A percentile compares a stretch with the other conserved stretches of the same genome.
Evolutionary conservation across 2,797 vertebrate genomes (phyloP).

Genomic region (Chloroceryle amazona): DNA sequence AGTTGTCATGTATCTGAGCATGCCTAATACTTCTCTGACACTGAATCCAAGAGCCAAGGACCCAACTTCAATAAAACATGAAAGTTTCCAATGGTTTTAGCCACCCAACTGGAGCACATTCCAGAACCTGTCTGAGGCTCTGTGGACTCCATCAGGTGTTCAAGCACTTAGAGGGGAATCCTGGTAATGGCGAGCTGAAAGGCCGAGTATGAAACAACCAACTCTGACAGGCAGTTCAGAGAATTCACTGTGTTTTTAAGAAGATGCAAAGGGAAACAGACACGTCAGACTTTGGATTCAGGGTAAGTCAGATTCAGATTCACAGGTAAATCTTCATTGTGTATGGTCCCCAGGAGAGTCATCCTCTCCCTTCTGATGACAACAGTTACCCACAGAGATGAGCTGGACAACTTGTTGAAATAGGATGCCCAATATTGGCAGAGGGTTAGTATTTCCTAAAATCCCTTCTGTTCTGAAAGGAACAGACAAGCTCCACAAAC

Average conservation of each 20-base stretch:
- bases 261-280: not conserved
- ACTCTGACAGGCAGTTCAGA: not conserved
- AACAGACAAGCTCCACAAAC: not conserved
- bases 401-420: not conserved
- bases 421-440: not conserved
- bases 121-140: not conserved
- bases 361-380: not conserved
- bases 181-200: not conserved
- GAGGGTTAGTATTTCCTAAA: not conserved
- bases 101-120: not conserved
- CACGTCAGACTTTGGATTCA: not conserved
- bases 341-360: not conserved
- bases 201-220: not conserved
- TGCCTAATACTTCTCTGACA: fast-evolving
- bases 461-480: not conserved
- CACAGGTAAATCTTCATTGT: not conserved
- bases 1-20: not conserved
- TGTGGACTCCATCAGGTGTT: not conserved
- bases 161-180: not conserved
- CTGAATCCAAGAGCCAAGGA: not conserved
- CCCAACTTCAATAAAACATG: not conserved
- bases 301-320: not conserved
- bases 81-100: not conserved
- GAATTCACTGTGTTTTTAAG: not conserved
- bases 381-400: not conserved